Evolutionary conservation across 2,888 invertebrate species (phyloP), one percentile per base, ranked within the genome.

Genomic region (Temnothorax rugatulus): DNA sequence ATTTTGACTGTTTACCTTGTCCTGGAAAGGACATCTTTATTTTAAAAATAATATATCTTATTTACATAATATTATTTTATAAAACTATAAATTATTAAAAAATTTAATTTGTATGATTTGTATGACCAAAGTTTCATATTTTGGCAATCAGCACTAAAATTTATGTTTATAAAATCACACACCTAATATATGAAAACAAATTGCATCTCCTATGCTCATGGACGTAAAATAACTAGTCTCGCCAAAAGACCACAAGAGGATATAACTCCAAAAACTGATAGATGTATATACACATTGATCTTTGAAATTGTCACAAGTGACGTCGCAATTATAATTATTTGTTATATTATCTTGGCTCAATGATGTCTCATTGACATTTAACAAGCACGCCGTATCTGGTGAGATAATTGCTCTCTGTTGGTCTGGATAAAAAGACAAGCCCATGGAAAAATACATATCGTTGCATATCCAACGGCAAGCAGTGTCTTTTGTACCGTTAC

Each of bases 181-280:
- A 96, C 98, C 98, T 57, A 99, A 44, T 44, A 95, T 34, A 98
- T 96, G 94, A 92, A 98, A 98, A 93, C 98, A 98, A 44, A 99
- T 97, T 0, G 98, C 98, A 95, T 99, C 99, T 54, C 98, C 97
- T 57, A 99, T 97, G 68, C 97, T 98, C 92, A 98, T 97, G 50
- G 97, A 96, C 0, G 99, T 98, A 93, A 98, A 98, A 92, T 97
- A 98, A 4, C 97, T 97, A 84, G 98, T 5, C 2, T 97, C 97
- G 44, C 98, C 98, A 1, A 97, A 87, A 61, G 7, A 44, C 44
- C 97, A 97, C 96, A 97, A 94, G 0, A 97, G 87, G 0, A 98
- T 96, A 90, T 97, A 98, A 3, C 96, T 95, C 97, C 97, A 98
- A 94, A 98, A 98, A 0, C 96, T 95, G 0, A 95, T 91, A 0